phyloP scores from a whole-genome alignment of 2,888 invertebrate species.

The Acanthococcus lagerstroemiae region DNA sequence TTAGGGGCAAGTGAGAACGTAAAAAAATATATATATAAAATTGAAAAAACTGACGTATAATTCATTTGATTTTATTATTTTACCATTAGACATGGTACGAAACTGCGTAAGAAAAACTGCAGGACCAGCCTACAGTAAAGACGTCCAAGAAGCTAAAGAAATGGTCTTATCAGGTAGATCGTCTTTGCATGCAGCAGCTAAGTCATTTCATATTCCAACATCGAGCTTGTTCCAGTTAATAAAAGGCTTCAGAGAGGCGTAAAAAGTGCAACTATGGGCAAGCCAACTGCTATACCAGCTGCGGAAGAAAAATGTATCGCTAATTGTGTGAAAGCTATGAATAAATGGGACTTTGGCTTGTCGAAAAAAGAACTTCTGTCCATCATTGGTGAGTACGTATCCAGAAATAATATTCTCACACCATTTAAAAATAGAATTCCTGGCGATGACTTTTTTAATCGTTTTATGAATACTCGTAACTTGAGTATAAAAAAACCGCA shows the following conservation, averaged over 20 bases:
- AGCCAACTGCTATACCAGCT: not conserved
- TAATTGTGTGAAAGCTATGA: slow-evolving; percentile 4
- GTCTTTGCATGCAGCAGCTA: not conserved
- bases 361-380: slow-evolving; percentile 3
- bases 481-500: not conserved
- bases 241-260: not conserved
- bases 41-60: no score
- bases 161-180: not conserved
- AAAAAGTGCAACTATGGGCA: slow-evolving; percentile 6
- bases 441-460: not conserved
- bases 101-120: slow-evolving; percentile 2
- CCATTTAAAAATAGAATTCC: not conserved
- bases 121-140: not conserved
- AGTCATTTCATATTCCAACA: slow-evolving; percentile 7
- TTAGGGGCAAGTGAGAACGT: no score
- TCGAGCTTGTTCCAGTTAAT: not conserved
- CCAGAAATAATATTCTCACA: not conserved
- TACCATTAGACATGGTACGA: not conserved
- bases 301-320: not conserved
- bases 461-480: not conserved
- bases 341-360: slow-evolving; percentile 8
- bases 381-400: not conserved
- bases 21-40: no score
- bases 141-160: not conserved
- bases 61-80: no score